These are phyloP conservation scores for Flexamia atlantica DNA, from an alignment of 2,888 invertebrate species.

Conservation along the genomic window DNA sequence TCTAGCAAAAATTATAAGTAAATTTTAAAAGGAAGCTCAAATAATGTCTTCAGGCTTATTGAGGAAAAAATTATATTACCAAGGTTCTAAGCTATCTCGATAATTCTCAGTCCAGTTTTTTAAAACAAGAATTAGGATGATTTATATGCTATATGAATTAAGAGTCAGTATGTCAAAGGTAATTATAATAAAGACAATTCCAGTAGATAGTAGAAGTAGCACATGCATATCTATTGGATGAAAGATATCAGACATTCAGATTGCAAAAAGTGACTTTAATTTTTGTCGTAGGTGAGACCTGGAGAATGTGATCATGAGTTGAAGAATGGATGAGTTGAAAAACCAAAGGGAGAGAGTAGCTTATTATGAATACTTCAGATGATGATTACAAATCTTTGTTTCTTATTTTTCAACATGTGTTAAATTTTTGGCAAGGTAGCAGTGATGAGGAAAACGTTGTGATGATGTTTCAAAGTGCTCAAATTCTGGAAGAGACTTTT, in stretches of 20 bases:
- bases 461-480: slow-evolving; percentile 44
- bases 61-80: no score
- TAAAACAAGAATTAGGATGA: no score
- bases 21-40: no score
- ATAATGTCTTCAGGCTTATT: no score
- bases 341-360: background rate
- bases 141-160: no score
- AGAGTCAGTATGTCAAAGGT: no score
- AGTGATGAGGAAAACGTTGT: background rate
- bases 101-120: no score
- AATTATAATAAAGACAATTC: no score
- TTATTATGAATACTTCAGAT: background rate
- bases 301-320: background rate
- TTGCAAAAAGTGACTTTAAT: background rate
- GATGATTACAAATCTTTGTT: slow-evolving; percentile 19
- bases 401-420: background rate
- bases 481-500: slow-evolving; percentile 44
- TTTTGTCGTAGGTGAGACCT: slow-evolving; percentile 34
- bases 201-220: background rate
- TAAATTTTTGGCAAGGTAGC: slow-evolving; percentile 34
- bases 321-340: background rate
- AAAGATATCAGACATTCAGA: background rate
- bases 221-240: background rate
- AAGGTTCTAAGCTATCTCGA: no score
- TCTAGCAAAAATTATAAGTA: no score